Base-by-base conservation (phyloP, 2,797 vertebrate genomes). In the Gymnopithys bicolor region DNA sequence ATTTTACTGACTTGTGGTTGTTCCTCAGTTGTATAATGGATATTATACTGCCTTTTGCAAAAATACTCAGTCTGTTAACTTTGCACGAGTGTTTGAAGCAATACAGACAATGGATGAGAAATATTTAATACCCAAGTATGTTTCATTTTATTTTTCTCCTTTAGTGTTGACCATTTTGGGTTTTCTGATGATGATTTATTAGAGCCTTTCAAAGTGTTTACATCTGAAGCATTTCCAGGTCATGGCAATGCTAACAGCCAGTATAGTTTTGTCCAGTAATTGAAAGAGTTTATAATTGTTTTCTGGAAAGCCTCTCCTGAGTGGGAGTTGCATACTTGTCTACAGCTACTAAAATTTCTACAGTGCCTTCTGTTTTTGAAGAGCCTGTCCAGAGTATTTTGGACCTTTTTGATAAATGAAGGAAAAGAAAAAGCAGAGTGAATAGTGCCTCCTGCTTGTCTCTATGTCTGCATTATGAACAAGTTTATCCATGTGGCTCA, bases 401-500 rank as follows among this genome's bases (percentile, higher is more conserved):
- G 62, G 28, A 59, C 25, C 30, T 81, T 85, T 82, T 27, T 84
- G 59, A 22, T 91, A 49, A 80, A 43, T n/a, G 28, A 56, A 75
- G 3, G 7, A 64, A 70, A 63, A 41, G 16, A 25, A 59, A 68
- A 24, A 59, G 13, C 48, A 56, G 32, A 48, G 35, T 48, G 25
- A 74, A 3, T 53, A 9, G 24, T 67, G 21, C 12, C n/a, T 84
- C 10, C 19, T 90, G 8, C 27, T 4, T 35, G 7, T 68, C 25
- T 74, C 19, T 56, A 19, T 67, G 10, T 78, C 32, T 74, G 28
- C 45, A 21, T 17, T 27, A 59, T 53, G 23, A 77, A 28, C 5
- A 62, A 33, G 19, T 69, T 69, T 58, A 60, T 63, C 9, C 1
- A 14, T 0, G 0, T 84, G 4, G 5, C 75, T 89, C 75, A 39